Conservation (phyloP, 2,113 vertebrate species). For the Halcyon malimbica region DNA sequence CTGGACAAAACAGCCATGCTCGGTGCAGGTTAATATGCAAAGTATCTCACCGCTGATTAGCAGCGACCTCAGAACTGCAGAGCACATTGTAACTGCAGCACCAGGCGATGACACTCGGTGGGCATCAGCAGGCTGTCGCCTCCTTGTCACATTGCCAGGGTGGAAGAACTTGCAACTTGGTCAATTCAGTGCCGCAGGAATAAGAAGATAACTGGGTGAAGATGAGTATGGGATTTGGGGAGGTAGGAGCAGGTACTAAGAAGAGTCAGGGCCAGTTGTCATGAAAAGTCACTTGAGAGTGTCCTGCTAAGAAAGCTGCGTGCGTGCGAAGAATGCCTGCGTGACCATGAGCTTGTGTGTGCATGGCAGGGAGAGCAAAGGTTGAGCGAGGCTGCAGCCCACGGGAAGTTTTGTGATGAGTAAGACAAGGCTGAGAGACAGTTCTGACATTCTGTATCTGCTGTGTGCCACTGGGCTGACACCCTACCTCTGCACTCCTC, state of each 20-base stretch:
- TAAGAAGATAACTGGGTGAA: neutral
- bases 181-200: neutral
- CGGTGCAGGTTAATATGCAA: neutral
- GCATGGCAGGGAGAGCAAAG: no score
- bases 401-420: neutral
- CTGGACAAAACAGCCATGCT: neutral
- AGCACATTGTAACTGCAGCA: fast-evolving
- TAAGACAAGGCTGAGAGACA: neutral
- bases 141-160: no score
- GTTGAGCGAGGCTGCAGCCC: neutral
- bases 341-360: fast-evolving
- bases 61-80: neutral
- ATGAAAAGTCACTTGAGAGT: fast-evolving
- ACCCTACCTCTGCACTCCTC: neutral
- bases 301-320: neutral
- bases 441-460: neutral
- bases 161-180: fast-evolving
- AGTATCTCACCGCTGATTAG: neutral
- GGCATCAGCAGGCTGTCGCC: neutral
- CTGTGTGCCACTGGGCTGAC: neutral
- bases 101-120: fast-evolving
- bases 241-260: neutral
- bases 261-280: neutral
- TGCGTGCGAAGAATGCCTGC: fast-evolving
- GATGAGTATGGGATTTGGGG: neutral